Evolutionary conservation across 1,140 invertebrate genomes (phyloP).

Genomic region (Aricia agestis): DNA sequence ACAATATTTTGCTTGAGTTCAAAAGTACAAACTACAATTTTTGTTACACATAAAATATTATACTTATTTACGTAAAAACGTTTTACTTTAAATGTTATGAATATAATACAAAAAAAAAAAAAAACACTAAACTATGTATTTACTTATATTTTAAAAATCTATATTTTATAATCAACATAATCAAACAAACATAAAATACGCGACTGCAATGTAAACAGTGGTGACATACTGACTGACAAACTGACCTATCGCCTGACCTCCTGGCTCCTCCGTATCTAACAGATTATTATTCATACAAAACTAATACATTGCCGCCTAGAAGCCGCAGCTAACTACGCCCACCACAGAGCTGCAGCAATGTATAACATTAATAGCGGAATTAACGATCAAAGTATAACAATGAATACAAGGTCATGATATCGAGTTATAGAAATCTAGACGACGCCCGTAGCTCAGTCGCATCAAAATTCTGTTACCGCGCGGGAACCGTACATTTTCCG

Average conservation of each 20-base stretch:
- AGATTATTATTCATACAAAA: background rate
- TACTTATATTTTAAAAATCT: background rate
- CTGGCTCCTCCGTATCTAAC: background rate
- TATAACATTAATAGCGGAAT: background rate
- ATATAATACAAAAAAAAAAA: too few relatives aligned
- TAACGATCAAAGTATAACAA: too few relatives aligned
- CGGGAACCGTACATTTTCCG: too few relatives aligned
- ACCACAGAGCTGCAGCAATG: background rate
- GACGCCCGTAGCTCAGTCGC: too few relatives aligned
- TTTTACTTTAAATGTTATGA: too few relatives aligned
- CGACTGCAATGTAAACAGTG: background rate
- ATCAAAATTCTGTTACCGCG: too few relatives aligned
- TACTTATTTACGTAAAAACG: too few relatives aligned
- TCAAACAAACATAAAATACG: background rate
- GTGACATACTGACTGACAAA: slow-evolving; percentile 7
- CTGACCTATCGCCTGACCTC: background rate
- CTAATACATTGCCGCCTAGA: background rate
- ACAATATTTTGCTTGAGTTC: too few relatives aligned
- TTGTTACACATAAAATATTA: too few relatives aligned
- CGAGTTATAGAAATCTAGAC: too few relatives aligned
- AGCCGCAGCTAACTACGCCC: background rate
- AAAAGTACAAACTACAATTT: too few relatives aligned
- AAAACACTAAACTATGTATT: background rate
- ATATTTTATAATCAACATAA: background rate
- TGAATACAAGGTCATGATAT: background rate